A percentile compares a stretch with the other conserved stretches of the same genome.
These are phyloP conservation scores for Spinibarbus caldwelli DNA, from an alignment of 2,797 vertebrate species.

Conservation along the genomic window DNA sequence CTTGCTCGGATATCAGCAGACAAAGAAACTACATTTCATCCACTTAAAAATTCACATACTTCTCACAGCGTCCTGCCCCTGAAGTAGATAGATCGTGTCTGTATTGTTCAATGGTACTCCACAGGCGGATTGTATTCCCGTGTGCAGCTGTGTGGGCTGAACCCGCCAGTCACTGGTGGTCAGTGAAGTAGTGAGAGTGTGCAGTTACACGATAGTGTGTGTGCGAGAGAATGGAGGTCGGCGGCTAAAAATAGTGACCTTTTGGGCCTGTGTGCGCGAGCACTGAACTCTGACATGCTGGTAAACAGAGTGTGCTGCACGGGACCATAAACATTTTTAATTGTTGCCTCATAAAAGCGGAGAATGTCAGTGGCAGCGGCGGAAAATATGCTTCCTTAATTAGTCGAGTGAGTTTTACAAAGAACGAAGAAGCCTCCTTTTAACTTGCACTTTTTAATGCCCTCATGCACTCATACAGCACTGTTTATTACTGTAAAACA, in stretches of 20 bases:
- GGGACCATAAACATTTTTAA: constrained; percentile 70
- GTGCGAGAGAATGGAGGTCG: constrained; percentile 51
- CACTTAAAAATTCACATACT: constrained; percentile 13
- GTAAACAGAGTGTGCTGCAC: constrained; percentile 66
- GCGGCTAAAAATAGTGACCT: constrained; percentile 69
- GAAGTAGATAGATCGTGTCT: background rate
- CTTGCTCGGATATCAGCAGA: constrained; percentile 12
- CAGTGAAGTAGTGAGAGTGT: constrained; percentile 31
- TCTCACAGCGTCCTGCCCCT: background rate
- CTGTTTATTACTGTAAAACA: constrained; percentile 26
- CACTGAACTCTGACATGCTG: constrained; percentile 65
- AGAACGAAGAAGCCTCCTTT: constrained; percentile 32
- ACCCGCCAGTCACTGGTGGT: constrained; percentile 20
- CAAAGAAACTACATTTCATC: constrained; percentile 23
- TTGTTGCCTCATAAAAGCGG: constrained; percentile 64
- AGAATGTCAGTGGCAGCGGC: constrained; percentile 56
- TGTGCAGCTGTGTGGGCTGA: constrained; percentile 44
- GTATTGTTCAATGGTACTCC: constrained; percentile 8
- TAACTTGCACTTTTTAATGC: constrained; percentile 41
- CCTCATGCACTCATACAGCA: background rate
- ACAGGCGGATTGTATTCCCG: constrained; percentile 30
- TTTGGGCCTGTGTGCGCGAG: constrained; percentile 54
- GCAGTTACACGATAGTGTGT: constrained; percentile 31
- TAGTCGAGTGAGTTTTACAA: constrained; percentile 56
- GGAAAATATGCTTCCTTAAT: constrained; percentile 56